A percentile compares a stretch with the other conserved stretches of the same genome.
phyloP scores from a whole-genome alignment of 2,888 invertebrate species.

The Malthinus flaveolus region DNA sequence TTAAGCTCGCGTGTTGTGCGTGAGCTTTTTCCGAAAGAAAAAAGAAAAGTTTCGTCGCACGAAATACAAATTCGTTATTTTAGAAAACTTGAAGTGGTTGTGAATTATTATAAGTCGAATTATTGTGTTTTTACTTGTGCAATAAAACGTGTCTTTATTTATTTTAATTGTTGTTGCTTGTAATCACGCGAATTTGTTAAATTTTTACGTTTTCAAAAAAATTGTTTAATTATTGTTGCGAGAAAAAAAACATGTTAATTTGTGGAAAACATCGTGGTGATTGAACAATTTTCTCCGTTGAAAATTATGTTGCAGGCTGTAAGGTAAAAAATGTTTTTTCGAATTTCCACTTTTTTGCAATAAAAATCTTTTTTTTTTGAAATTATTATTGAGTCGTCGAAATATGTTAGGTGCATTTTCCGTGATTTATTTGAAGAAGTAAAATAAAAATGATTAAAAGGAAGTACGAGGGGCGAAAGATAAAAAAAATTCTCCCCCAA shows the following conservation, averaged over 20 bases:
- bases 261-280: neutral
- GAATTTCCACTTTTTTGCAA: neutral
- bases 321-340: constrained; percentile 15
- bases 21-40: constrained; percentile 19
- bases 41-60: constrained; percentile 23
- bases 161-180: constrained; percentile 10
- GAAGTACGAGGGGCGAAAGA: constrained; percentile 19
- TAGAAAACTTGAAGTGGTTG: constrained; percentile 16
- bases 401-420: neutral
- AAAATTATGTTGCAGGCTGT: constrained; percentile 15
- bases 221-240: neutral
- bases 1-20: constrained; percentile 29
- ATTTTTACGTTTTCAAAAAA: neutral
- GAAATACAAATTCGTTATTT: constrained; percentile 8
- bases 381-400: neutral
- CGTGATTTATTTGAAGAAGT: neutral
- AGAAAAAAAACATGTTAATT: neutral
- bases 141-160: constrained; percentile 16
- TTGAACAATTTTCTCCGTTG: neutral
- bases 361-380: neutral
- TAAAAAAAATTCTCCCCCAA: constrained; percentile 32
- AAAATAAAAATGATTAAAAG: neutral
- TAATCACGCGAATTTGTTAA: neutral
- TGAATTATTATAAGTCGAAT: constrained; percentile 18
- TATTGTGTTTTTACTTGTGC: constrained; percentile 26